Evolutionary conservation across 1,140 invertebrate species (phyloP).

Genomic region (Heliconius nattereri): DNA sequence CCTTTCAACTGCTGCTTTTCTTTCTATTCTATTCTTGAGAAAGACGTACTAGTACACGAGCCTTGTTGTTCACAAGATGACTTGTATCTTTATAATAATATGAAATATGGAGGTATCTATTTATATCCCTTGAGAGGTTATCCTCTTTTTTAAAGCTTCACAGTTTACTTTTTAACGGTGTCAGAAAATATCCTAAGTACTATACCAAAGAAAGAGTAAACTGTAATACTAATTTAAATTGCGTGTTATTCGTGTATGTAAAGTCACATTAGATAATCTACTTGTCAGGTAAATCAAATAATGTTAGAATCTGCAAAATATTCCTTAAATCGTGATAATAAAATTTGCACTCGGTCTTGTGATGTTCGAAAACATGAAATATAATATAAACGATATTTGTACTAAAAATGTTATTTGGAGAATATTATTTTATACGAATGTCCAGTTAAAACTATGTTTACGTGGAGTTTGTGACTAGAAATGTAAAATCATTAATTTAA

Average conservation of each 20-base stretch:
- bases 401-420: not conserved
- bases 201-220: not conserved
- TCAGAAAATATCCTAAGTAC: not conserved
- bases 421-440: not conserved
- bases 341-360: not conserved
- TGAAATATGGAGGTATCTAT: not conserved
- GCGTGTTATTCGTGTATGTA: not conserved
- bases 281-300: not conserved
- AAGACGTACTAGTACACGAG: not conserved
- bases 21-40: not conserved
- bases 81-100: not conserved
- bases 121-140: not conserved
- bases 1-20: slow-evolving; percentile 7
- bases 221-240: not conserved
- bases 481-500: not conserved
- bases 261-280: not conserved
- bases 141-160: not conserved
- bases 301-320: not conserved
- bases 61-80: not conserved
- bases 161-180: not conserved
- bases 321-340: not conserved
- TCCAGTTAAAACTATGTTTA: not conserved
- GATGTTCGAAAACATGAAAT: not conserved
- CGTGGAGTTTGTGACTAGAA: not conserved
- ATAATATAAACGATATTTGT: not conserved